Evolutionary conservation across 2,888 invertebrate genomes (phyloP).

Genomic region (Yponomeuta evonymella): DNA sequence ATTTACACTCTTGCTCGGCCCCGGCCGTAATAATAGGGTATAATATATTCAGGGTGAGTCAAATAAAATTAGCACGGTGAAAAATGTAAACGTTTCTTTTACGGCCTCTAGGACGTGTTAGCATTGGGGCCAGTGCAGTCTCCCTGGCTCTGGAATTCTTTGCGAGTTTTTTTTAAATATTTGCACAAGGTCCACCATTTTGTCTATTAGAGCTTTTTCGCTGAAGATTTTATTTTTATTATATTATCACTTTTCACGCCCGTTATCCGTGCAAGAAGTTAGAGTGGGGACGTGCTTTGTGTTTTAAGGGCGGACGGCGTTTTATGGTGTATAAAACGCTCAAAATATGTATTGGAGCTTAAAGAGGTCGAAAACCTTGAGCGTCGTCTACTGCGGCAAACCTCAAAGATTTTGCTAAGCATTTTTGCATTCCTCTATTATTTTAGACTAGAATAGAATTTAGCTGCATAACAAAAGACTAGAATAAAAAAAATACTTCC

Average conservation of each 20-base stretch:
- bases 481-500: too few species aligned
- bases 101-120: slow-evolving; percentile 66
- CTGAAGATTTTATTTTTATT: slow-evolving; percentile 20
- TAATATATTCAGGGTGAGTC: slow-evolving; percentile 74
- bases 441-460: too few species aligned
- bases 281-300: not conserved
- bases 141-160: slow-evolving; percentile 37
- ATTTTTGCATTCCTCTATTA: too few species aligned
- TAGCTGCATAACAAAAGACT: too few species aligned
- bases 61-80: slow-evolving; percentile 76
- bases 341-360: slow-evolving; percentile 8
- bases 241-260: slow-evolving; percentile 7
- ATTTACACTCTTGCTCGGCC: slow-evolving; percentile 58
- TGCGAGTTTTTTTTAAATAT: slow-evolving; percentile 24
- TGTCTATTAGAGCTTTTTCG: slow-evolving; percentile 38
- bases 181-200: slow-evolving; percentile 36
- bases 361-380: not conserved
- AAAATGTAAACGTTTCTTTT: slow-evolving; percentile 73
- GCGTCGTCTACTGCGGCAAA: not conserved
- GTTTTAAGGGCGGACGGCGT: not conserved
- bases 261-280: not conserved
- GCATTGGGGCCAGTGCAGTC: slow-evolving; percentile 46
- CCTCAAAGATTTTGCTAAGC: not conserved
- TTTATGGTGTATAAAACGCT: slow-evolving; percentile 13
- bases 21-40: slow-evolving; percentile 63